phyloP scores from a whole-genome alignment of 2,113 vertebrate genomes.

The Corythornis cristatus region DNA sequence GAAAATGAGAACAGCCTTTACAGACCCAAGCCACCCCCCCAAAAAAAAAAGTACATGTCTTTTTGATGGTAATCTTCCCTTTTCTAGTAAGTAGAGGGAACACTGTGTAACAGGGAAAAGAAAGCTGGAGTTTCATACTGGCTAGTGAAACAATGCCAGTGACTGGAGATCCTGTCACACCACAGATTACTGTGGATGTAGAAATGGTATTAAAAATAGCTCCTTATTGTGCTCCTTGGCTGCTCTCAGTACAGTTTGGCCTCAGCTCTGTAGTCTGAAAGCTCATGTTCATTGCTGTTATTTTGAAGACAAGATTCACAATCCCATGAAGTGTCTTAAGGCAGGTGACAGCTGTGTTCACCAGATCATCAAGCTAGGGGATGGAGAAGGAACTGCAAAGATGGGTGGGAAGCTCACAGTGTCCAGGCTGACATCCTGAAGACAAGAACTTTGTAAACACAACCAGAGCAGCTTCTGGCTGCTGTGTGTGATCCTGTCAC shows the following conservation, averaged over 20 bases:
- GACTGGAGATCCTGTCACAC: background rate
- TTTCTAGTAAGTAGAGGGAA: background rate
- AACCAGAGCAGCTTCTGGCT: background rate
- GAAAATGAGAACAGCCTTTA: background rate
- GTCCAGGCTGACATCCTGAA: background rate
- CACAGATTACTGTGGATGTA: background rate
- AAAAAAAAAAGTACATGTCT: background rate
- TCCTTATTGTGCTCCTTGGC: background rate
- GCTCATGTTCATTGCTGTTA: background rate
- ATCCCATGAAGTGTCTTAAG: background rate
- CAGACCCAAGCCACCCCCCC: background rate
- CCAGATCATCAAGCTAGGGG: background rate
- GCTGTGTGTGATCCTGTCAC: accelerated
- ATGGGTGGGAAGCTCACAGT: accelerated
- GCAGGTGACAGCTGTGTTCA: background rate
- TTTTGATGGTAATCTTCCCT: background rate
- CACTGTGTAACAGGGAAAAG: background rate
- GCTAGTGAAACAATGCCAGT: background rate
- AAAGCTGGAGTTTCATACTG: background rate
- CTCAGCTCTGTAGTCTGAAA: background rate
- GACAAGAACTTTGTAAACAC: background rate
- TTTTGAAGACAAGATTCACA: background rate
- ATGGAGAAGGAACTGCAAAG: background rate
- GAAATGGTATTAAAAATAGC: conserved; percentile 9
- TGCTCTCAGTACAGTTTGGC: background rate